phyloP scores from a whole-genome alignment of 2,113 vertebrate species.

The Forbesichthys papilliferus region DNA sequence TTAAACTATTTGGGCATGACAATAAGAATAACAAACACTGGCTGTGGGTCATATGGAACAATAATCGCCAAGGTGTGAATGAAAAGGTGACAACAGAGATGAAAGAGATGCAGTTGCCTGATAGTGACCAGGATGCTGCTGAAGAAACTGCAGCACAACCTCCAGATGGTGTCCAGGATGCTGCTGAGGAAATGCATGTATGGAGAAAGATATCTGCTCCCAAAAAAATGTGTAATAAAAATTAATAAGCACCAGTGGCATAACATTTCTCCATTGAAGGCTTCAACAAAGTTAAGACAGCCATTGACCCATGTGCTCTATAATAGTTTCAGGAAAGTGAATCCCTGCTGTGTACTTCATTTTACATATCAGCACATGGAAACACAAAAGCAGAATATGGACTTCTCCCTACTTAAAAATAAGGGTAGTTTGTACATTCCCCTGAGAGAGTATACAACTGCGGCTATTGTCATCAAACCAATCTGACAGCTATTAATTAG shows the following conservation, averaged over 20 bases:
- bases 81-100: background rate
- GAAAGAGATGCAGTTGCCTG: background rate
- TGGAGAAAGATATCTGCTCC: background rate
- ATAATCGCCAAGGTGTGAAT: background rate
- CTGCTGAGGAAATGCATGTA: background rate
- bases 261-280: background rate
- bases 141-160: background rate
- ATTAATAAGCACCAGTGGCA: background rate
- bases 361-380: constrained; percentile 15
- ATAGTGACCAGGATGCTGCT: background rate
- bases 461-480: too few species aligned
- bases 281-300: background rate
- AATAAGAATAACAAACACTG: constrained; percentile 2
- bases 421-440: background rate
- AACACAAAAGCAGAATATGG: background rate
- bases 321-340: constrained; percentile 8
- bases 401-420: constrained; percentile 1
- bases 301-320: constrained; percentile 12
- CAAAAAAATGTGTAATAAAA: background rate
- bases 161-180: background rate
- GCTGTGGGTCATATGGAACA: constrained; percentile 5
- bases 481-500: too few species aligned
- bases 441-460: too few species aligned
- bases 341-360: constrained; percentile 15
- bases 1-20: background rate